These are phyloP conservation scores for Pao palembangensis DNA, from an alignment of 2,113 vertebrate genomes.

Conservation along the genomic window DNA sequence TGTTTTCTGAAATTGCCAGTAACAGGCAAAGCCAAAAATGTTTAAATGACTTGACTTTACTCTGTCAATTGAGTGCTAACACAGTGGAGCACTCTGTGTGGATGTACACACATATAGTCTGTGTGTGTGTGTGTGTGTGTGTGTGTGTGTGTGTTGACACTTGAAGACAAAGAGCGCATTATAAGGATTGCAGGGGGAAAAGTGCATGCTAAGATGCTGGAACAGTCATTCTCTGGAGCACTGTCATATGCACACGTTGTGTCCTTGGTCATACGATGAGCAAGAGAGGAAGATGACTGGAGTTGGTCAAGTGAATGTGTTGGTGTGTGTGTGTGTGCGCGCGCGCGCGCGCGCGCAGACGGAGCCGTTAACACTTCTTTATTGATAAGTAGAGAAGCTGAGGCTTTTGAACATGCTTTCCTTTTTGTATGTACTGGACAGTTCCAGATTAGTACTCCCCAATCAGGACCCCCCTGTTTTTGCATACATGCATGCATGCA, in stretches of 20 bases:
- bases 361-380: neutral
- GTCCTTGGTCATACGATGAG: constrained; percentile 66
- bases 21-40: constrained; percentile 23
- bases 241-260: constrained; percentile 56
- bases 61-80: constrained; percentile 60
- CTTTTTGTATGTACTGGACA: too few relatives aligned
- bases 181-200: constrained; percentile 43
- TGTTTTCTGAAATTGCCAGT: constrained; percentile 10
- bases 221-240: constrained; percentile 61
- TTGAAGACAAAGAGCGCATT: constrained; percentile 69
- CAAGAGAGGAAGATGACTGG: constrained; percentile 15
- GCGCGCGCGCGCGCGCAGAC: too few relatives aligned
- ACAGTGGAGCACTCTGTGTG: constrained; percentile 54
- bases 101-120: constrained; percentile 6
- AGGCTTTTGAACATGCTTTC: too few relatives aligned
- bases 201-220: constrained; percentile 25
- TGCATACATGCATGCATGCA: too few relatives aligned
- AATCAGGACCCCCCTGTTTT: too few relatives aligned
- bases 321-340: neutral
- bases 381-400: too few relatives aligned
- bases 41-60: constrained; percentile 52
- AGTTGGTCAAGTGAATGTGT: neutral
- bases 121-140: constrained; percentile 18
- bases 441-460: too few relatives aligned
- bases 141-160: constrained; percentile 1